phyloP scores from a whole-genome alignment of 1,140 invertebrate species.

The Hetaerina americana region DNA sequence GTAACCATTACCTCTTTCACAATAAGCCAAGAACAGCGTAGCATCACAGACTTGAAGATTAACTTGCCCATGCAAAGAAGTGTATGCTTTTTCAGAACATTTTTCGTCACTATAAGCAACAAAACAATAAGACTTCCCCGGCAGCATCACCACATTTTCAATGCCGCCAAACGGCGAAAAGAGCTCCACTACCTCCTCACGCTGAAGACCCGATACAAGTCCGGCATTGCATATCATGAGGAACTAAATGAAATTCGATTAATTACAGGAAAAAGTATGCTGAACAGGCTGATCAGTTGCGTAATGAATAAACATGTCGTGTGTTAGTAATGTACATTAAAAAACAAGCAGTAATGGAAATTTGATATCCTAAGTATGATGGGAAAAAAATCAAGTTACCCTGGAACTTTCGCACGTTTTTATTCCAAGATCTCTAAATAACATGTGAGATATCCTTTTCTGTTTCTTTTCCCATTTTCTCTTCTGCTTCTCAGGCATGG shows the following conservation, averaged over 20 bases:
- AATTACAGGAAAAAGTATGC: background rate
- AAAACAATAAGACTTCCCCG: conserved; percentile 63
- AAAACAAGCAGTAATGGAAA: too few relatives aligned
- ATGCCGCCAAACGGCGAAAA: conserved; percentile 35
- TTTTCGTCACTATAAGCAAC: conserved; percentile 36
- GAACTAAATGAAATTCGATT: conserved; percentile 26
- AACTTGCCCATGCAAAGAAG: conserved; percentile 36
- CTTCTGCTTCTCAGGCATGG: background rate
- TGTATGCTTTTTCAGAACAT: conserved; percentile 35
- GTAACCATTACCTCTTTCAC: conserved; percentile 40
- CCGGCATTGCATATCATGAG: conserved; percentile 61
- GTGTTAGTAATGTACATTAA: too few relatives aligned
- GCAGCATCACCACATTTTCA: conserved; percentile 46
- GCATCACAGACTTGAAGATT: conserved; percentile 36
- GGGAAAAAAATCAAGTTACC: too few relatives aligned
- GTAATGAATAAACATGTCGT: too few relatives aligned
- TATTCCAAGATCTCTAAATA: conserved; percentile 5
- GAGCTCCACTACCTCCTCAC: conserved; percentile 41
- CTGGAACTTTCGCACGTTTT: background rate
- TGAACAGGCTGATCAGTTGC: too few relatives aligned
- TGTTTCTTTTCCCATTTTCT: conserved; percentile 1
- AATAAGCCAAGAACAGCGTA: conserved; percentile 49
- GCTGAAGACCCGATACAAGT: conserved; percentile 50
- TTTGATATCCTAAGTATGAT: background rate
- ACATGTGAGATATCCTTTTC: conserved; percentile 1